Conservation (phyloP, 2,113 vertebrate species). For the Chaetops frenatus region DNA sequence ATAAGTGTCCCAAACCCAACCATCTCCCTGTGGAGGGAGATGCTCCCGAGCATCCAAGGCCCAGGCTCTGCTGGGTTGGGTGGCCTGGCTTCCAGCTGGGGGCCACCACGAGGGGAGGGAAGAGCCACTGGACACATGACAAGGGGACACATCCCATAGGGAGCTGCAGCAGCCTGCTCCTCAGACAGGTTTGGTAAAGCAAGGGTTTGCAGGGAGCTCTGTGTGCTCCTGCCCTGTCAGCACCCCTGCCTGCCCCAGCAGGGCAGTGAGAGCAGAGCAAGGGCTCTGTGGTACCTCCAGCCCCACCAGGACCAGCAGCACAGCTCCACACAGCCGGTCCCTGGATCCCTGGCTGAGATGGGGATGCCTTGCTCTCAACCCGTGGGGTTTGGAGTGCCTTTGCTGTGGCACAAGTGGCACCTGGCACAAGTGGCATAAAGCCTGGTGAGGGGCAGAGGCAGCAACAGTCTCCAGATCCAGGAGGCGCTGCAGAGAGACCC, state of each 20-base stretch:
- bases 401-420: fast-evolving
- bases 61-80: fast-evolving
- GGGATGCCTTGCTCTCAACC: neutral
- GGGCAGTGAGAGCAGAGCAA: fast-evolving
- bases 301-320: neutral
- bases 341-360: neutral
- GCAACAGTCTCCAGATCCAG: neutral
- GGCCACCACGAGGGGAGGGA: neutral
- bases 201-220: neutral
- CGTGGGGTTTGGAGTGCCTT: neutral
- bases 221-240: neutral
- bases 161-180: neutral
- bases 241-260: neutral
- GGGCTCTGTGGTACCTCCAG: neutral
- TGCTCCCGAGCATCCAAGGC: neutral
- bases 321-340: neutral
- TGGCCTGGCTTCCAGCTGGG: fast-evolving
- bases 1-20: neutral
- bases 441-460: neutral
- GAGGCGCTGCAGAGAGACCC: neutral
- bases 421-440: neutral
- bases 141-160: fast-evolving
- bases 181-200: neutral
- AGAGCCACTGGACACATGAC: neutral
- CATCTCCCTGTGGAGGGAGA: neutral